Evolutionary conservation across 2,888 invertebrate species (phyloP), one percentile per base, ranked within the genome.

Genomic region (Oscheius sp.): DNA sequence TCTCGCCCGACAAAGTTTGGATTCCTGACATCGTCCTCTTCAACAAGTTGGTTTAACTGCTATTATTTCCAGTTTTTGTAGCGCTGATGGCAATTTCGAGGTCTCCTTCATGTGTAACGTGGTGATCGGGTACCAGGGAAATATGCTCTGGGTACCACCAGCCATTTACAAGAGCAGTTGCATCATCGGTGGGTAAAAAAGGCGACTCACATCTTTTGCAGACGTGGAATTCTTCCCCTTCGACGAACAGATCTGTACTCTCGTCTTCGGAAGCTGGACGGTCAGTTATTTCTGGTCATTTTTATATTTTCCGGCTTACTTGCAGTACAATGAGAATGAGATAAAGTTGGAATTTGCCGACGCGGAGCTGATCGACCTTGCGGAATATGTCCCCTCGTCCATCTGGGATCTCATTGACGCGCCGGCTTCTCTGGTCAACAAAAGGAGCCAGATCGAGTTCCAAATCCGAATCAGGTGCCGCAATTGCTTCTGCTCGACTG

Each of bases 101-200:
- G 98, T 98, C 76, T 94, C 97, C 84, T 99, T 93, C 93, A 86
- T 97, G 97, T 58, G 94, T 94, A 98, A 98, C 92, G 96, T 98
- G 45, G 92, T 99, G 76, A 95, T 99, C 87, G 95, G 96, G 90
- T 94, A 94, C 21, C 93, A 93, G 84, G 97, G 97, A 41, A 94
- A 95, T 90, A 95, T 99, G 23, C 91, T 97, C 53, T 99, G 98
- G 98, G 96, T 99, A 46, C 99, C 99, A 5, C 99, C 99, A 59
- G 98, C 99, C 69, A 99, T 99, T 90, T 99, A 98, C 91, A 97
- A 95, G 92, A 96, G 96, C 90, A 97, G 97, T 72, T 99, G 99
- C 91, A 96, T 96, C 41, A 99, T 99, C 88, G 97, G 84, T 84
- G 18, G n/a, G n/a, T n/a, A n/a, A n/a, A n/a, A n/a, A n/a, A n/a